Base-by-base conservation (phyloP, 2,888 invertebrate species). In the Acrocyrtus sp. region DNA sequence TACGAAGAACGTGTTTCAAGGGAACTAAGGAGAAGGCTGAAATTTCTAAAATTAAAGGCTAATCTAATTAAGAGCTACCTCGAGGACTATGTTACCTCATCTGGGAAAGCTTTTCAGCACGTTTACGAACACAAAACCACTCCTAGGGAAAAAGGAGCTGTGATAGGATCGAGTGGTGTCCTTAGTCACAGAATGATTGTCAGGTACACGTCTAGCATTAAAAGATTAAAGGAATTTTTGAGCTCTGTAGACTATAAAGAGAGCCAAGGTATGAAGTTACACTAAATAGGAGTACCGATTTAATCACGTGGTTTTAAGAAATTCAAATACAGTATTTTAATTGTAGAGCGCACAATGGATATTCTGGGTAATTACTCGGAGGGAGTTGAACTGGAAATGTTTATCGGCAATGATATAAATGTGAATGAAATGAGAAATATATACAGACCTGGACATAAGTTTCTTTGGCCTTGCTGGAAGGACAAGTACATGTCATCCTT, bases 401-500 rank as follows among this genome's bases (percentile, higher is more conserved):
- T n/a, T n/a, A n/a, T n/a, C n/a, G n/a, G n/a, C n/a, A n/a, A n/a
- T n/a, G n/a, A n/a, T n/a, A n/a, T n/a, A n/a, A n/a, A n/a, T n/a
- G n/a, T n/a, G n/a, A n/a, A n/a, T n/a, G n/a, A n/a, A n/a, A 19
- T 39, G 21, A 19, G 22, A 10, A 34, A 21, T 29, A 5, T 39
- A 19, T 21, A 12, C 8, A 22, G 22, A 3, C 6, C 39, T 21
- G 12, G 12, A 21, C 4, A 17, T 2, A n/a, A 3, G 27, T 50
- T 24, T 26, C 50, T 2, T 27, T 26, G 47, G 58, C n/a, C 45
- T 1, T 29, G 17, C 5, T 17, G 1, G n/a, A 19, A 17, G 21
- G 58, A 58, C 29, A 27, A 26, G 22, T 58, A 27, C 19, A 27
- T 58, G 6, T 58, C 58, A 15, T 26, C 22, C 26, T 15, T 45